phyloP scores from a whole-genome alignment of 2,888 invertebrate species.

The Gandaritis pyraliata region DNA sequence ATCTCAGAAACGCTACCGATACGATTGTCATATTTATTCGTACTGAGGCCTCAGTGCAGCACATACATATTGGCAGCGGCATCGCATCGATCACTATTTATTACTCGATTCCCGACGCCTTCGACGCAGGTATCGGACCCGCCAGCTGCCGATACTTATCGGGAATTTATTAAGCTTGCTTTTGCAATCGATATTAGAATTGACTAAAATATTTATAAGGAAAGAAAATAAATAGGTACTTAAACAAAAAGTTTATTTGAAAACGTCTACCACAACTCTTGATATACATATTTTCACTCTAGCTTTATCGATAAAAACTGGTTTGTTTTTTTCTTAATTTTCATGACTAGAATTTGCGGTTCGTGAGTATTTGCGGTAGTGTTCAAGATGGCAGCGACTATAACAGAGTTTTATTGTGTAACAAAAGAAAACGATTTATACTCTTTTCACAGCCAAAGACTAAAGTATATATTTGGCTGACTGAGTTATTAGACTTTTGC shows the following conservation, averaged over 20 bases:
- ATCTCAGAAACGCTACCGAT: too few relatives aligned
- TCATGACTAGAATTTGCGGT: too few relatives aligned
- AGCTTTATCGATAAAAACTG: background rate
- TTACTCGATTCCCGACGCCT: constrained; percentile 42
- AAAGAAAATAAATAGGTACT: too few relatives aligned
- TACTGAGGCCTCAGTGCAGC: constrained; percentile 4
- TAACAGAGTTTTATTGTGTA: too few relatives aligned
- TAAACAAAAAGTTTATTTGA: too few relatives aligned
- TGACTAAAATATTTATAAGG: background rate
- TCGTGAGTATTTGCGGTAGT: too few relatives aligned
- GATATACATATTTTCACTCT: background rate
- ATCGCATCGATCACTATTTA: constrained; percentile 55
- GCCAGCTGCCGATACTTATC: constrained; percentile 27
- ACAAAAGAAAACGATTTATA: too few relatives aligned
- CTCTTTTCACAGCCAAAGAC: too few relatives aligned
- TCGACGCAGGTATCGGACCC: constrained; percentile 24
- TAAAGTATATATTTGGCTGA: too few relatives aligned
- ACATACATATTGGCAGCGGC: constrained; percentile 13
- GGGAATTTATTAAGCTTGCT: constrained; percentile 27
- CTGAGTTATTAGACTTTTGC: too few relatives aligned
- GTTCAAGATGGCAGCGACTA: too few relatives aligned
- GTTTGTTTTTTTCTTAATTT: background rate
- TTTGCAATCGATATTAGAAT: constrained; percentile 14
- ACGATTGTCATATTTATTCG: too few relatives aligned
- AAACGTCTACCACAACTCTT: background rate